Conservation (phyloP, 2,113 vertebrate species). For the Phainopepla nitens region DNA sequence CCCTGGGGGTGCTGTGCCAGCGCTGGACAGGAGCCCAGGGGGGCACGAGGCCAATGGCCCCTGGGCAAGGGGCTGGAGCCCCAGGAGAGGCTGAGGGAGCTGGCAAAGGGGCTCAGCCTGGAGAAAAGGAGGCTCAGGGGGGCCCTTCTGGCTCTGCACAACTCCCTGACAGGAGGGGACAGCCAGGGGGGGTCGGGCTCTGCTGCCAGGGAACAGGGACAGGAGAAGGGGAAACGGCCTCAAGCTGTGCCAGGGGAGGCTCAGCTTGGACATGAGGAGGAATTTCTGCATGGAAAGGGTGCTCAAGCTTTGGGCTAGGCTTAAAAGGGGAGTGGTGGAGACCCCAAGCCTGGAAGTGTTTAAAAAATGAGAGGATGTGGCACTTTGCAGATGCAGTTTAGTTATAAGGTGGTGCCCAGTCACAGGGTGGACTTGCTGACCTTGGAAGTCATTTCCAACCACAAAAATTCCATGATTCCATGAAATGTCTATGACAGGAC, state of each 20-base stretch:
- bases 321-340: not conserved
- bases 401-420: not conserved
- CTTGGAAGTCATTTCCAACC: not conserved
- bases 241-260: not conserved
- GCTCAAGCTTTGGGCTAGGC: fast-evolving
- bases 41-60: too few relatives aligned
- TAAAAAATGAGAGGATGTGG: not conserved
- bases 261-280: not conserved
- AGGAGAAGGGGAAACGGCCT: not conserved
- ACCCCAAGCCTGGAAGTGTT: not conserved
- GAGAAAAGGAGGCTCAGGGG: not conserved
- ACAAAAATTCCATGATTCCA: not conserved
- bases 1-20: too few relatives aligned
- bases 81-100: not conserved
- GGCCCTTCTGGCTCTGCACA: not conserved
- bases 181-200: not conserved
- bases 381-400: not conserved
- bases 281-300: not conserved
- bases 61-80: not conserved
- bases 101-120: not conserved
- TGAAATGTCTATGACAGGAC: fast-evolving
- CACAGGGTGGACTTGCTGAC: not conserved
- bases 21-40: too few relatives aligned
- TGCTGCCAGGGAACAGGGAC: not conserved
- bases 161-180: not conserved